Base-by-base conservation (phyloP, 2,888 invertebrate species). In the Imbricaverruca yamaguchii region DNA sequence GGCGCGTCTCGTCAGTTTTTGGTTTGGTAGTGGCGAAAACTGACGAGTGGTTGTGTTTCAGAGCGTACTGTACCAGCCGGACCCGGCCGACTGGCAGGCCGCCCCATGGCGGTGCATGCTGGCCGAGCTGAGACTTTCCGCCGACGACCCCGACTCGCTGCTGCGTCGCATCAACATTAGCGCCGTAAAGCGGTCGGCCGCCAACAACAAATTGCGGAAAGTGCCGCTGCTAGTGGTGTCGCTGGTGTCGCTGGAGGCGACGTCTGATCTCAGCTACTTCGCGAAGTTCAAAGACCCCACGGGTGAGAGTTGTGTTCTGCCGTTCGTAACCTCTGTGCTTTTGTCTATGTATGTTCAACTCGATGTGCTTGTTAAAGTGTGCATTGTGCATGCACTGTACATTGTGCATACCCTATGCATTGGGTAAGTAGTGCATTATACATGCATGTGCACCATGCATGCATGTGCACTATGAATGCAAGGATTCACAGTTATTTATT, bases 231-330 rank as follows among this genome's bases (percentile, higher is more conserved):
- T 74, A 21, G 55, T 18, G 53, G 74, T 53, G 55, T 21, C 53
- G 74, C 74, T 74, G 53, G 53, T 53, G 21, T 53, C 55, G 55
- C 74, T 74, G 74, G 74, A 74, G 53, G 53, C 74, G 7, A 74
- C 74, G 12, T 74, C 74, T 10, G 74, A 74, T 18, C 74, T 74
- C 74, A 74, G 74, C 74, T 74, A 74, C 39, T 55, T n/a, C 21
- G 74, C 74, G 55, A 74, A 53, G 53, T 74, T 74, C 74, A 53
- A 15, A 10, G 74, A 74, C 21, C 74, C 55, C 55, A 74, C 74
- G 1, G 74, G 74, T 74, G 25, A 67, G 67, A 39, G 39, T 4
- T 39, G 39, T 39, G 39, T 39, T 39, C 39, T 39, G 39, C 39
- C 39, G 39, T 39, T 39, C 39, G 39, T 39, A 4, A 4, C 39